These are phyloP conservation scores for Incurvaria masculella DNA, from an alignment of 2,888 invertebrate species.

Conservation along the genomic window DNA sequence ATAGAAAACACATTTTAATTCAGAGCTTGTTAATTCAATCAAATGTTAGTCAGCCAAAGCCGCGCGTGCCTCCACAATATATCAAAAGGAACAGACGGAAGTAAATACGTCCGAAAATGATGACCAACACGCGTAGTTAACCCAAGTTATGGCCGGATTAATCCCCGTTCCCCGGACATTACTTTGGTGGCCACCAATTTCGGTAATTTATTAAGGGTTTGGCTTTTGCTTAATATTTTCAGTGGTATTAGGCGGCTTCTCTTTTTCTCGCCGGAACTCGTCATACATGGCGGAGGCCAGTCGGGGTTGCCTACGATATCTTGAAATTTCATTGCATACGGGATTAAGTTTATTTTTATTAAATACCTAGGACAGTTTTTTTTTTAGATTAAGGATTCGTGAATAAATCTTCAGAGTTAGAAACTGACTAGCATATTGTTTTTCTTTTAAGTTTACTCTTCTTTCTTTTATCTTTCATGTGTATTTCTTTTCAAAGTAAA, in stretches of 20 bases:
- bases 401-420: no score
- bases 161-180: constrained; percentile 50
- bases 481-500: no score
- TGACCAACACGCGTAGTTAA: constrained; percentile 49
- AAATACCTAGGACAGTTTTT: no score
- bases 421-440: no score
- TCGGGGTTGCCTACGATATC: neutral
- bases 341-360: no score
- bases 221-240: constrained; percentile 28
- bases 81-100: constrained; percentile 44
- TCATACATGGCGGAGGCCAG: constrained; percentile 6
- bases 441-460: no score
- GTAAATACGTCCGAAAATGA: constrained; percentile 52
- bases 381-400: no score
- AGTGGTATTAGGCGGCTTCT: constrained; percentile 39
- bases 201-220: constrained; percentile 53
- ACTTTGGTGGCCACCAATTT: constrained; percentile 48
- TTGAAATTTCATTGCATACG: neutral
- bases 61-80: constrained; percentile 23
- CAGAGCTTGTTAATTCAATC: no score
- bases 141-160: constrained; percentile 46
- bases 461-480: no score
- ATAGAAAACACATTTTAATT: no score
- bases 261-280: constrained; percentile 28
- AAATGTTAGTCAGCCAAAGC: no score